Base-by-base conservation (phyloP, 2,888 invertebrate genomes). In the Gryllus longicercus region DNA sequence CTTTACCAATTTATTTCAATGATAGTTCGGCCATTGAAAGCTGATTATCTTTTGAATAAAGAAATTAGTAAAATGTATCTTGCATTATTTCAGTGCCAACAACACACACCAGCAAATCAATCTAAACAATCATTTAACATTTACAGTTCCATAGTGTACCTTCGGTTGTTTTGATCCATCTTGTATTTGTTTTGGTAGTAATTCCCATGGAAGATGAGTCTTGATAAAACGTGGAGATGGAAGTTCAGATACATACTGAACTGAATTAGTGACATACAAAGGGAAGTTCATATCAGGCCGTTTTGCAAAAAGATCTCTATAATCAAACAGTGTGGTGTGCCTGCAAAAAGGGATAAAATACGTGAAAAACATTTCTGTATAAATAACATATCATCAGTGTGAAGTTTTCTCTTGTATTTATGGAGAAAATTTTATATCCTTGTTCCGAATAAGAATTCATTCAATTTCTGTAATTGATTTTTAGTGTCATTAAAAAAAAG, bases 141-240 rank as follows among this genome's bases (percentile, higher is more conserved):
- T 10, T 38, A 25, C 25, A 2, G 25, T 21, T 14, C 8, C 23
- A 76, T 21, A 23, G 77, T 5, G 79, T 76, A 82, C 83, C 83
- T 83, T 84, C 74, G 84, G 82, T 49, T 82, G 79, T n/a, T 83
- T 87, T 89, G 79, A 83, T 86, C 80, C 81, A 49, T 82, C 78
- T 25, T 78, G 77, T n/a, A 83, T 81, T 76, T 83, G 81, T 25
- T 77, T 79, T 0, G 93, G 92, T n/a, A 93, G 85, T 38, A 92
- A 85, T 0, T 90, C 88, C 79, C 90, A 88, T 0, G 92, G 92
- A 74, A 93, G 86, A 84, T 93, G 93, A 0, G 91, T 91, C 85
- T 93, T 93, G 77, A 93, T 90, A 83, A 90, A 91, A 38, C 92
- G 85, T 0, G 90, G 91, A 2, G 89, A 88, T 0, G 88, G 86